Conservation (phyloP, 2,888 invertebrate species). For the Sceliomorpha sp. region DNA sequence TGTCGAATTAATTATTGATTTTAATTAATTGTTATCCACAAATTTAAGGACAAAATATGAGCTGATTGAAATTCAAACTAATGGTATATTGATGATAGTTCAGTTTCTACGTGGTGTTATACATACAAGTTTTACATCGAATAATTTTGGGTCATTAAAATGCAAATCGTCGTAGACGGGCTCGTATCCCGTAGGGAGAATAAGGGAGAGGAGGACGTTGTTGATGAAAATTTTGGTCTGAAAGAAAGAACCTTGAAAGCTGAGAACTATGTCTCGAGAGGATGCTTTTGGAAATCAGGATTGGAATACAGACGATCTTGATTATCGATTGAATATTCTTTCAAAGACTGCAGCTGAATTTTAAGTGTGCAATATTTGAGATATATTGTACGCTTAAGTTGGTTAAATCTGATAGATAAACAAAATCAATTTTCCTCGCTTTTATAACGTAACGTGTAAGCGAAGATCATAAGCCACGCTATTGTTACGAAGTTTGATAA, state of each 20-base stretch:
- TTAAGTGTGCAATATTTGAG: no score
- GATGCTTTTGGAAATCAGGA: conserved; percentile 1
- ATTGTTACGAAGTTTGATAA: no score
- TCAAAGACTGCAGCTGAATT: no score
- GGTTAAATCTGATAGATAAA: no score
- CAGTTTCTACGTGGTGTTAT: not conserved
- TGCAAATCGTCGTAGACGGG: conserved; percentile 21
- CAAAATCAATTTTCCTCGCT: no score
- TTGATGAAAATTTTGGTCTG: not conserved
- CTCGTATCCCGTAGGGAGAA: conserved; percentile 14
- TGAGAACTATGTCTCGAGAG: not conserved
- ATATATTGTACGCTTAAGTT: no score
- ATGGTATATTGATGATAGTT: not conserved
- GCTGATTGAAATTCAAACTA: no score
- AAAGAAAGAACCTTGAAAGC: not conserved
- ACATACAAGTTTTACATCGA: conserved; percentile 3
- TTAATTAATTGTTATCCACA: no score
- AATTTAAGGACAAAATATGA: no score
- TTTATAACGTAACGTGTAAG: no score
- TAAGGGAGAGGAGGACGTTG: conserved; percentile 3
- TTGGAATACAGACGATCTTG: conserved; percentile 6
- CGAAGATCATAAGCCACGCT: no score
- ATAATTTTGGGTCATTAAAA: conserved; percentile 16
- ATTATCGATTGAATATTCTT: conserved; percentile 21
- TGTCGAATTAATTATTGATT: no score